phyloP scores from a whole-genome alignment of 2,888 invertebrate species.

The Acronicta psi region DNA sequence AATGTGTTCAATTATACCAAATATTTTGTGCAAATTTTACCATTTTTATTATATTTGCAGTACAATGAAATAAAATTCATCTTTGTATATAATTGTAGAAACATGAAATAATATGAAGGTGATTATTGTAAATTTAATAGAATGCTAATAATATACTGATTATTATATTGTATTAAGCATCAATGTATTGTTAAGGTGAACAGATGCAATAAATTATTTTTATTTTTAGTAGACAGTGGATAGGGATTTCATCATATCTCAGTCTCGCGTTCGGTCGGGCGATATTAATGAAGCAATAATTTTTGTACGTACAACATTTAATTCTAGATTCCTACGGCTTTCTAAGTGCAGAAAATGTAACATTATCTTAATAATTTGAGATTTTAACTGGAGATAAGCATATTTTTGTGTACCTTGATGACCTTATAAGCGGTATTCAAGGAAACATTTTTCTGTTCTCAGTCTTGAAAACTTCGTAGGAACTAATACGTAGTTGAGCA shows the following conservation, averaged over 20 bases:
- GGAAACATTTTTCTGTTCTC: slow-evolving; percentile 17
- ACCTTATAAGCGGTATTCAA: slow-evolving; percentile 2
- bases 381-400: slow-evolving; percentile 2
- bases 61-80: slow-evolving; percentile 61
- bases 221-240: slow-evolving; percentile 36
- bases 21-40: slow-evolving; percentile 76
- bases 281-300: slow-evolving; percentile 55
- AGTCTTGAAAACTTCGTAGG: slow-evolving; percentile 16
- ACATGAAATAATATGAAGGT: slow-evolving; percentile 54
- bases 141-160: slow-evolving; percentile 53
- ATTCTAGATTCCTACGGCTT: slow-evolving; percentile 15
- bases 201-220: slow-evolving; percentile 56
- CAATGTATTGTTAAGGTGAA: slow-evolving; percentile 55
- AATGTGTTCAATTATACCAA: slow-evolving; percentile 87
- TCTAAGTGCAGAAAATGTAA: slow-evolving; percentile 4
- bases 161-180: slow-evolving; percentile 52
- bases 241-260: slow-evolving; percentile 61
- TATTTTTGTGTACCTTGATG: slow-evolving; percentile 8
- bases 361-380: slow-evolving; percentile 7
- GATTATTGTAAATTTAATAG: slow-evolving; percentile 63
- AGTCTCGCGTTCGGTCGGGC: slow-evolving; percentile 35
- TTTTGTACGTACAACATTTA: slow-evolving; percentile 31
- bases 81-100: slow-evolving; percentile 70
- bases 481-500: slow-evolving; percentile 27
- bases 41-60: slow-evolving; percentile 66